Evolutionary conservation across 2,888 invertebrate species (phyloP), one percentile per base, ranked within the genome.

Genomic region (Calephelis perditalis): DNA sequence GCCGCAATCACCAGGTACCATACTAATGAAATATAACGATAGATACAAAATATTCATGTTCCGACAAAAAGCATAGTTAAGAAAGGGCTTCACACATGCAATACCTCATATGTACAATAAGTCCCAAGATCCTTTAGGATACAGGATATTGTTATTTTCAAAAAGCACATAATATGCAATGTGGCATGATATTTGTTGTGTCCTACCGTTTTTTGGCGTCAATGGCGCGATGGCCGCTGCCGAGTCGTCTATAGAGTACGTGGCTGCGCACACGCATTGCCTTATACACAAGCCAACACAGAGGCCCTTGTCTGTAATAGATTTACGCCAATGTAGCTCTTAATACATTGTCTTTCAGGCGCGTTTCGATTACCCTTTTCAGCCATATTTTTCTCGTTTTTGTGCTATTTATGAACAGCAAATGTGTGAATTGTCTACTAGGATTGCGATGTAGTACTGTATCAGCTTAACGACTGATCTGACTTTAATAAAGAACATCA

Each of bases 231-330:
- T 63, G 62, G 81, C 78, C 65, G 83, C 81, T 60, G 76, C 79
- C 68, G 85, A 82, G 75, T 85, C 87, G 71, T 87, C 87, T 65
- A 81, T 73, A 72, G 84, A 84, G 78, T 79, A 76, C 60, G 84
- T 76, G 64, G 79, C 83, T 58, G 84, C 74, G 73, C 91, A 89
- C 75, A 86, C 90, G 79, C 91, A 91, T 75, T 86, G 88, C 71
- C 78, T 84, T 72, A 91, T 87, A 82, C 91, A 91, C 76, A 89
- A 81, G 71, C 87, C 87, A 73, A 88, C 84, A 78, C 91, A 91
- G 71, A 86, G 78, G 73, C 85, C 83, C 77, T 79, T 81, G 68
- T 87, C 90, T 91, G 91, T 72, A 90, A 90, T 73, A 66, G 72
- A 76, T 73, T 72, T 68, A 66, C 65, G 70, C 74, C 72, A 70